A percentile compares a stretch with the other conserved stretches of the same genome.
Conservation (phyloP, 2,888 invertebrate genomes). For the Luperina testacea region DNA sequence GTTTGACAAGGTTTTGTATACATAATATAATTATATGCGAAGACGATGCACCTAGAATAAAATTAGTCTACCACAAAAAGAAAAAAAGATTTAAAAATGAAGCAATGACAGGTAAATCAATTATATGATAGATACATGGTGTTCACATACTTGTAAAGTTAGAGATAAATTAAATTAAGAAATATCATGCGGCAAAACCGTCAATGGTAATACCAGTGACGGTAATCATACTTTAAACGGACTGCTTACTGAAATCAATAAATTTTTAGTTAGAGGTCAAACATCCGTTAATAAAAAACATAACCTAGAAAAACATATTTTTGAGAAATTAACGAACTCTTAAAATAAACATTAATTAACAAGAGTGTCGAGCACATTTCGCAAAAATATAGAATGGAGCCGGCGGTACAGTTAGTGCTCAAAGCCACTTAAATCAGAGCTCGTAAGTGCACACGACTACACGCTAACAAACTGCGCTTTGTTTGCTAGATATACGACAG, state of each 20-base stretch:
- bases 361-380: conserved; percentile 34
- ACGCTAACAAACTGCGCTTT: conserved; percentile 51
- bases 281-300: not conserved
- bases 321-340: conserved; percentile 13
- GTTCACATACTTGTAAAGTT: not conserved
- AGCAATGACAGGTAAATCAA: no score
- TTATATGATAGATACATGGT: no score
- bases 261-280: not conserved
- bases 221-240: not conserved
- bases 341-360: conserved; percentile 56
- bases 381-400: conserved; percentile 46
- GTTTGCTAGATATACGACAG: conserved; percentile 42
- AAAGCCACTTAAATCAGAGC: conserved; percentile 54
- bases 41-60: no score
- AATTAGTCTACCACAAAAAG: no score
- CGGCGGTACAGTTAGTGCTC: conserved; percentile 39
- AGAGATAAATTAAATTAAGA: not conserved
- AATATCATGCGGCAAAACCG: not conserved
- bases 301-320: conserved; percentile 17
- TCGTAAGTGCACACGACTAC: conserved; percentile 36
- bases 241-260: no score
- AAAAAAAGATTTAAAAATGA: no score
- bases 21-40: no score
- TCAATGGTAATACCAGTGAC: not conserved
- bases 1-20: no score